phyloP scores from a whole-genome alignment of 2,113 vertebrate genomes.

The Balaeniceps rex region DNA sequence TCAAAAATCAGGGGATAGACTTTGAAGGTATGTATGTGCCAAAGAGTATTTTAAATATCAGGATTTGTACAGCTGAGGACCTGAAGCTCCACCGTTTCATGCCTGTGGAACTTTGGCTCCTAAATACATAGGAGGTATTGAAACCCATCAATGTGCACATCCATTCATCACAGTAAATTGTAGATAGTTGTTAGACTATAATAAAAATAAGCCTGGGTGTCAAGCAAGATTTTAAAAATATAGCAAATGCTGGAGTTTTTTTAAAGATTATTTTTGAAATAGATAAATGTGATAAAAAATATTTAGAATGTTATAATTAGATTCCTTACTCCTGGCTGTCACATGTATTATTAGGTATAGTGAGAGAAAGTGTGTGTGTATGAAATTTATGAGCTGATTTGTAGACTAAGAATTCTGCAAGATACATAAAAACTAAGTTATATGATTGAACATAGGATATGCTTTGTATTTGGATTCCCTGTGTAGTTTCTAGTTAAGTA shows the following conservation, averaged over 20 bases:
- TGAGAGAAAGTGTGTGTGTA: background rate
- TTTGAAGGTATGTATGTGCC: background rate
- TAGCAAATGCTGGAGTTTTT: accelerated
- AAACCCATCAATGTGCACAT: background rate
- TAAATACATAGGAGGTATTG: background rate
- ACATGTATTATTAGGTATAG: background rate
- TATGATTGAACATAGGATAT: background rate
- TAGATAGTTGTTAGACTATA: background rate
- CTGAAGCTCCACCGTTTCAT: background rate
- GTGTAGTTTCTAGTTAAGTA: background rate
- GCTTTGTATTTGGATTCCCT: background rate
- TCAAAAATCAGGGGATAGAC: background rate
- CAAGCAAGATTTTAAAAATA: background rate
- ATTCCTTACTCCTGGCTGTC: background rate
- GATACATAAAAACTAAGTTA: background rate
- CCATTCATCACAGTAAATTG: background rate
- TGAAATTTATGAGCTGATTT: background rate
- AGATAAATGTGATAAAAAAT: background rate
- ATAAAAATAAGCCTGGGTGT: background rate
- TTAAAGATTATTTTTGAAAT: background rate
- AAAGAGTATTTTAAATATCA: background rate
- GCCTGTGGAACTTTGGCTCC: background rate
- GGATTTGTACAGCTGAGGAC: background rate
- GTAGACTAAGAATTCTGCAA: background rate
- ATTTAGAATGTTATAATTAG: background rate